These are phyloP conservation scores for Geophilus truncorum DNA, from an alignment of 2,888 invertebrate species.

Conservation along the genomic window DNA sequence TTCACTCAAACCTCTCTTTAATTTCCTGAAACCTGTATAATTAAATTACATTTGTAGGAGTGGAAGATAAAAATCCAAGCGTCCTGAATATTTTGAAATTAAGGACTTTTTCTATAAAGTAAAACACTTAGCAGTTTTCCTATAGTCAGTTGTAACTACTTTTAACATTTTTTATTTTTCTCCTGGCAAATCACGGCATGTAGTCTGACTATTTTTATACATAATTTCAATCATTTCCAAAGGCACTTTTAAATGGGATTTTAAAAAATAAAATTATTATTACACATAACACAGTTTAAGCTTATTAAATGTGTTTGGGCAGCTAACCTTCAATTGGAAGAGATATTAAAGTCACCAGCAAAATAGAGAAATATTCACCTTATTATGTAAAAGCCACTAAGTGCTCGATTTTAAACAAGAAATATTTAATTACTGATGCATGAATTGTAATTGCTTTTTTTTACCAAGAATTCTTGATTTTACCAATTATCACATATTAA, in stretches of 20 bases:
- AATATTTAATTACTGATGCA: not conserved
- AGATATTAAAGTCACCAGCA: not conserved
- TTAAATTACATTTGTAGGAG: not conserved
- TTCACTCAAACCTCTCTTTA: not conserved
- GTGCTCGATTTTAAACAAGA: conserved; percentile 11
- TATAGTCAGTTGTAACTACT: not conserved
- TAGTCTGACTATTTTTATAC: not conserved
- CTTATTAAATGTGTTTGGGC: not conserved
- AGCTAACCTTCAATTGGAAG: not conserved
- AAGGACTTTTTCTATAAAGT: not conserved
- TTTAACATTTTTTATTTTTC: not conserved
- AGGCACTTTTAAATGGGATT: not conserved
- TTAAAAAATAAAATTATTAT: not conserved
- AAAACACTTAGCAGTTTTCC: not conserved
- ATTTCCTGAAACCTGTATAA: not conserved
- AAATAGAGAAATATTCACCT: not conserved
- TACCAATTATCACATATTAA: no score
- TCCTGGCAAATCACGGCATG: not conserved
- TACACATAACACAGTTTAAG: not conserved
- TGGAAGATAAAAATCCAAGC: not conserved
- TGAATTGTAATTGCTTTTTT: not conserved
- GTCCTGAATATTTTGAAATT: conserved; percentile 18
- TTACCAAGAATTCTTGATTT: not conserved
- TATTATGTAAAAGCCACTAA: conserved; percentile 3
- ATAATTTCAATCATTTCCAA: conserved; percentile 1